phyloP scores from a whole-genome alignment of 64 coral and sea anemone genomes.

The Orbicella faveolata region DNA sequence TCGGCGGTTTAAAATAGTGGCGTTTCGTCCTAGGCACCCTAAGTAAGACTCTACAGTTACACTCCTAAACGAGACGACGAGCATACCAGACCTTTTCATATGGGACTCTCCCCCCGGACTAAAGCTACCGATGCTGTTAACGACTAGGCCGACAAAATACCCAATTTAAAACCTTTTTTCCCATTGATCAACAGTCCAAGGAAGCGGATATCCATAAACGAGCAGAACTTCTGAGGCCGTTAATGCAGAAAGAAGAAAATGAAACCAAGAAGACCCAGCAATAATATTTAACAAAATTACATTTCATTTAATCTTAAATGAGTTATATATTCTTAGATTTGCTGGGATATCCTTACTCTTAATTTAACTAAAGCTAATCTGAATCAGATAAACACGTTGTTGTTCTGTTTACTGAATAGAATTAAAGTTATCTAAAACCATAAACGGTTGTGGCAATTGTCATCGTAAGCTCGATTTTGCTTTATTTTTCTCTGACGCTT shows the following conservation, averaged over 20 bases:
- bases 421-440: background rate
- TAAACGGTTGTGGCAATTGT: too few relatives aligned
- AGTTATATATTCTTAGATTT: background rate
- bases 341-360: background rate
- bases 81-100: too few relatives aligned
- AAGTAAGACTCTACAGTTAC: too few relatives aligned
- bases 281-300: background rate
- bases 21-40: too few relatives aligned
- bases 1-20: too few relatives aligned
- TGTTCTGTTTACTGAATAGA: background rate
- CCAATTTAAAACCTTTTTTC: background rate
- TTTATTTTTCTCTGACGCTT: too few relatives aligned
- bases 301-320: slow-evolving; percentile 1
- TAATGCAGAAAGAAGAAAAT: slow-evolving; percentile 20
- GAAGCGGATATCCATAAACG: slow-evolving; percentile 53
- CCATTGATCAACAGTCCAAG: background rate
- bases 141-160: background rate
- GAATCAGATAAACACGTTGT: background rate
- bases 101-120: too few relatives aligned
- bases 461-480: too few relatives aligned
- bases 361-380: background rate
- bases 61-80: too few relatives aligned
- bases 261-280: slow-evolving; percentile 8
- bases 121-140: background rate
- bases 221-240: slow-evolving; percentile 11